Evolutionary conservation across 1,140 invertebrate species (phyloP), one percentile per base, ranked within the genome.

Genomic region (Drosophila kohkoa): DNA sequence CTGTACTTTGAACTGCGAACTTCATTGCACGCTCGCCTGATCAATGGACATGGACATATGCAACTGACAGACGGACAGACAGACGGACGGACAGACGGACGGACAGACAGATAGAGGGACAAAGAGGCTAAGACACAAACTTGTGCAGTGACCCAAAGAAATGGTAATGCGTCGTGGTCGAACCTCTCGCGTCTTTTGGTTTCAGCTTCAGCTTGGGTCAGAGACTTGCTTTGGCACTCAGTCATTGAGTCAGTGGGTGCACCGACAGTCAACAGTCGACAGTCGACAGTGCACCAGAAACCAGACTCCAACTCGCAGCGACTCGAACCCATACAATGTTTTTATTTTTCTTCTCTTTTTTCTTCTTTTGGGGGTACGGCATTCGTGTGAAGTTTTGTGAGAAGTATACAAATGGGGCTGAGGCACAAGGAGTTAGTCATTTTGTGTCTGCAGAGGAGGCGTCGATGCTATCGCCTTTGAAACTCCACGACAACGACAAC

Each of bases 171-270:
- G 83, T 65, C 60, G 74, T 64, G 45, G 73, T 57, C 57, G 46
- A 35, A 46, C 51, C 25, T 54, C 60, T 16, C 11, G 30, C n/a
- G 57, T n/a, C 15, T 7, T 43, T 13, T 54, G 49, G 8, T 16
- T 13, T 51, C 20, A n/a, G 41, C 15, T 49, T 54, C 67, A 76
- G 76, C 52, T 48, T 38, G 35, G n/a, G 25, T 48, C 7, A n/a
- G 45, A n/a, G 20, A 8, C 41, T 41, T 28, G 67, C 46, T 45
- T 52, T 70, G 85, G 81, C 83, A 88, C 78, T 88, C 85, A 89
- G 85, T 88, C 85, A 89, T 88, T 89, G 85, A 89, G 85, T 88
- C 86, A 90, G 85, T 89, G 85, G 85, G 85, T 85, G 83, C 83
- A 79, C 82, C 35, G 35, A 32, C 72, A 25, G 20, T 25, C 20